Base-by-base conservation (phyloP, 2,113 vertebrate genomes). In the Dasypus novemcinctus region DNA sequence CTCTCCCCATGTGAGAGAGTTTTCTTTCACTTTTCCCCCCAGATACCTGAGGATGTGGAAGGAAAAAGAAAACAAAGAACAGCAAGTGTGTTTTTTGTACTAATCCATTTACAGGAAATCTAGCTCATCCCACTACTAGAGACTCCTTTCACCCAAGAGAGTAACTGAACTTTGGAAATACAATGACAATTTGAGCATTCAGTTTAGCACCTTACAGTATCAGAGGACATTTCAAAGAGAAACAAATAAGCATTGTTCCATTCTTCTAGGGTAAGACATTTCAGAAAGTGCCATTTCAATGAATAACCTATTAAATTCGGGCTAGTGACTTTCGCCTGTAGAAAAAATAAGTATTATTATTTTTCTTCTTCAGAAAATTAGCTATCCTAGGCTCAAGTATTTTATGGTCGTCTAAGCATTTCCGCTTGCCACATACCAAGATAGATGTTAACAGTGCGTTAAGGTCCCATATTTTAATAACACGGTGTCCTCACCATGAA, bases 1-100 rank as follows among this genome's bases (percentile, higher is more conserved):
- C 21, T 14, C 17, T 43, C 43, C 49, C 71, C 3, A 1, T 2
- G 49, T 0, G 4, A 15, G 7, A 8, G 5, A 27, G 1, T 23
- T 38, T 59, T 31, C 31, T 82, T n/a, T 36, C 7, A 12, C 43
- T 68, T 89, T 75, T 54, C 27, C 54, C 4, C 72, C 5, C 80
- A 29, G 64, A 21, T 33, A 1, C 71, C 46, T 14, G 46, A 72
- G 33, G 64, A 33, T 29, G 14, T 7, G 3, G 33, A 11, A 11
- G 23, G 21, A 18, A 36, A 33, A 21, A 72, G 52, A 31, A 38
- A n/a, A 20, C 38, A 10, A 54, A 52, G 29, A 43, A 23, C 33
- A 36, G 33, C 33, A n/a, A n/a, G n/a, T n/a, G 15, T 17, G 54
- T 18, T 4, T 84, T 69, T 33, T 5, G 41, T 5, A 36, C 13